phyloP scores from a whole-genome alignment of 2,797 vertebrate species.

The Rhinichthys osculus region DNA sequence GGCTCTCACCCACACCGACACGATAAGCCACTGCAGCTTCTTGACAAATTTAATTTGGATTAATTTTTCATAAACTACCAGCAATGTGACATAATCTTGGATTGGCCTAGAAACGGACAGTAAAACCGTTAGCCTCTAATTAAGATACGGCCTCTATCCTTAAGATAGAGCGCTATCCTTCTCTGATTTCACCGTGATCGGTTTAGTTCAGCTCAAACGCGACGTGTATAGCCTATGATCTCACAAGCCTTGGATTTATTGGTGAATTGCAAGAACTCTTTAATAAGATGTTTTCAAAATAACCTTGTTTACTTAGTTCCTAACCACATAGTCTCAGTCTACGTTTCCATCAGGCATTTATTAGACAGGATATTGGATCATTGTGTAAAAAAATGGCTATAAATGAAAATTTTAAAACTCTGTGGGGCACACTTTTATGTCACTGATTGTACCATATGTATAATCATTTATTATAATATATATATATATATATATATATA shows the following conservation, averaged over 20 bases:
- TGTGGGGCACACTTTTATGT: neutral
- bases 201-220: constrained; percentile 42
- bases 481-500: no score
- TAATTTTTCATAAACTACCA: constrained; percentile 59
- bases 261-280: constrained; percentile 17
- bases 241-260: constrained; percentile 28
- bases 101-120: constrained; percentile 62
- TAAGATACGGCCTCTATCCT: constrained; percentile 45
- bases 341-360: neutral
- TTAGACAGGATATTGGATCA: neutral
- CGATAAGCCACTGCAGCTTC: constrained; percentile 58
- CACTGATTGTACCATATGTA: neutral
- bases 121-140: constrained; percentile 53
- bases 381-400: neutral
- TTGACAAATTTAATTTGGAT: constrained; percentile 64
- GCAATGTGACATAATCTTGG: constrained; percentile 59
- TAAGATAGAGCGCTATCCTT: constrained; percentile 1
- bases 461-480: neutral
- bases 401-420: neutral
- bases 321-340: neutral
- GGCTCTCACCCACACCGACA: constrained; percentile 51
- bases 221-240: neutral
- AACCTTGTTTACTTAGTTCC: neutral
- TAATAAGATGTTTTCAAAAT: constrained; percentile 25
- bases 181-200: constrained; percentile 47